Percentiles rank a stretch among this genome's conserved stretches.
Conservation (phyloP, 2,797 vertebrate genomes). For the Poecile montanus region DNA sequence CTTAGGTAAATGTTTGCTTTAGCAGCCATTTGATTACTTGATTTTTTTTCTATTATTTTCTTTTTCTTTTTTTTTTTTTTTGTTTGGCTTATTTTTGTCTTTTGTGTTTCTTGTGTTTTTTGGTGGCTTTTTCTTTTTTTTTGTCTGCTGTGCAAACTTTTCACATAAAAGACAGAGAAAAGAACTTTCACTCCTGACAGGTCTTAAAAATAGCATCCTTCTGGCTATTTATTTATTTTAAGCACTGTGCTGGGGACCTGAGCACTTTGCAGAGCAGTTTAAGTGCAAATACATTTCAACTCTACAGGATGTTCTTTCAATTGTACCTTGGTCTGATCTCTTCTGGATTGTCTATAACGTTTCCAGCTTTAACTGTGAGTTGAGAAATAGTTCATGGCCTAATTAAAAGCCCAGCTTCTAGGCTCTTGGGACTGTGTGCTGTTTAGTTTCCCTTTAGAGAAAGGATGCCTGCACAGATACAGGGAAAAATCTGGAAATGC, state of each 20-base stretch:
- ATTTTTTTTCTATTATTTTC: not conserved
- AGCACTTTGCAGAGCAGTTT: not conserved
- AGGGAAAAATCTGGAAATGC: not conserved
- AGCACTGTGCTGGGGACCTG: not conserved
- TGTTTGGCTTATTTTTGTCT: too few relatives aligned
- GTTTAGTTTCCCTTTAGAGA: not conserved
- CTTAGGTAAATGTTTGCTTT: conserved; percentile 30
- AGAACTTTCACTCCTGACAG: conserved; percentile 52
- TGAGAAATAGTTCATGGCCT: conserved; percentile 13
- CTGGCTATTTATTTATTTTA: conserved; percentile 32
- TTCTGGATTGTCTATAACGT: not conserved
- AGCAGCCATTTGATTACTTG: not conserved
- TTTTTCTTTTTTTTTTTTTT: too few relatives aligned
- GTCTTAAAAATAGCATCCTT: conserved; percentile 24
- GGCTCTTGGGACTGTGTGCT: not conserved
- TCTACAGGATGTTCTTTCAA: not conserved
- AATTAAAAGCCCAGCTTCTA: not conserved
- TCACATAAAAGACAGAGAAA: conserved; percentile 40
- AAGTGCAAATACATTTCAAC: not conserved
- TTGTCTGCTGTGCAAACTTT: conserved; percentile 42
- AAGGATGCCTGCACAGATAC: not conserved
- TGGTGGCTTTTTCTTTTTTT: not conserved
- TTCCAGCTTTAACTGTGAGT: not conserved
- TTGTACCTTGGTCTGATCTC: not conserved
- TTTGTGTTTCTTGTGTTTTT: not conserved